These are phyloP conservation scores for Bombus turneri DNA, from an alignment of 1,140 invertebrate genomes.

Conservation along the genomic window DNA sequence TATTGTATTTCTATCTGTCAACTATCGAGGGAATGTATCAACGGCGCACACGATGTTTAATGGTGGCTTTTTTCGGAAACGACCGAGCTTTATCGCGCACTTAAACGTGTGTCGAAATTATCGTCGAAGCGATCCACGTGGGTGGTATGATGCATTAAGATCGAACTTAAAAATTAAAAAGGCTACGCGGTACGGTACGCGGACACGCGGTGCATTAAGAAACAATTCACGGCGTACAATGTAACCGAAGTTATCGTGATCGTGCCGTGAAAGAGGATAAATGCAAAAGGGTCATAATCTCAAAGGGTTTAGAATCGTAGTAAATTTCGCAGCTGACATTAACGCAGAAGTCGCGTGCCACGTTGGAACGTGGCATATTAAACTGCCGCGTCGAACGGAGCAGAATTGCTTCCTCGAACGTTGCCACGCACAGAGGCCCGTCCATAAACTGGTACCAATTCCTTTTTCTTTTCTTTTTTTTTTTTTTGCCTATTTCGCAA, in stretches of 20 bases:
- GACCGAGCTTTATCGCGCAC: slow-evolving; percentile 6
- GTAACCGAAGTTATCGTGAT: slow-evolving; percentile 45
- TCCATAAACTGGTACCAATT: slow-evolving; percentile 19
- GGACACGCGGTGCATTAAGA: slow-evolving; percentile 19
- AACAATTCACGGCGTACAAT: slow-evolving; percentile 36
- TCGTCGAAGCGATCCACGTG: neutral
- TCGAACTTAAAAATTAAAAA: slow-evolving; percentile 44
- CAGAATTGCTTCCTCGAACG: slow-evolving; percentile 6
- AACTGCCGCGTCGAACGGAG: slow-evolving; percentile 35
- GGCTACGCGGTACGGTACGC: neutral
- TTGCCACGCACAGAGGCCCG: no score
- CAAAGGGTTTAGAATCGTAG: slow-evolving; percentile 51
- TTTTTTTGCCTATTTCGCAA: neutral
- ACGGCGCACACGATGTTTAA: neutral
- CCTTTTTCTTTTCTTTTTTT: neutral
- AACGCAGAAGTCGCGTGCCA: slow-evolving; percentile 52
- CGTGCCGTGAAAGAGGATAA: slow-evolving; percentile 38
- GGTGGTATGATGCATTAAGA: neutral
- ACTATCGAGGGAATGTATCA: slow-evolving; percentile 17
- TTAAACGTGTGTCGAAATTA: slow-evolving; percentile 10
- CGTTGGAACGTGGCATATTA: slow-evolving; percentile 24
- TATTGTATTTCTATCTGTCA: neutral
- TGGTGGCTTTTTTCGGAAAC: neutral
- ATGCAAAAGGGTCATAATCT: slow-evolving; percentile 41
- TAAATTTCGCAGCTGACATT: slow-evolving; percentile 52